Conservation (phyloP, 2,797 vertebrate species). For the Alectoris magna region DNA sequence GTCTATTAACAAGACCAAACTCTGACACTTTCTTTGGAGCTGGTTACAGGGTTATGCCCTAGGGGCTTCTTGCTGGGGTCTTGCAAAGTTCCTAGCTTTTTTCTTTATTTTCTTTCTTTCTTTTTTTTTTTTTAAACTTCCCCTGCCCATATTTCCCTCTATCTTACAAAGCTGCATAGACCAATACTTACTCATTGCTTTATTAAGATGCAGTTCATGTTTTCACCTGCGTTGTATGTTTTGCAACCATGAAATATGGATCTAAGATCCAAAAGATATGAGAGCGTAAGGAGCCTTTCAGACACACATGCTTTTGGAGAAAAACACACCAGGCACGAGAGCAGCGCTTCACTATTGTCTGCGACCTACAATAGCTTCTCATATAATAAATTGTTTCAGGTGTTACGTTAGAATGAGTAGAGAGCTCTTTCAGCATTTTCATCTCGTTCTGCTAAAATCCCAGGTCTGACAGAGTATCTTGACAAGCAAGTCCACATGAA, state of each 20-base stretch:
- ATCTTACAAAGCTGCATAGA: background rate
- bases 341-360: background rate
- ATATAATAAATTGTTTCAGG: background rate
- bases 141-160: background rate
- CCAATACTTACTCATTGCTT: background rate
- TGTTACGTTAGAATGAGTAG: background rate
- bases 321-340: background rate
- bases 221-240: background rate
- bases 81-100: background rate
- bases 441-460: constrained; percentile 42
- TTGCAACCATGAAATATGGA: constrained; percentile 22
- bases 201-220: constrained; percentile 39
- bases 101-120: background rate
- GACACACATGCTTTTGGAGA: background rate
- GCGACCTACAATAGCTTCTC: background rate
- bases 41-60: background rate
- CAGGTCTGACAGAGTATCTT: constrained; percentile 27
- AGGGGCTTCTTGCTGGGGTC: background rate
- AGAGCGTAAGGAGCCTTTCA: constrained; percentile 8
- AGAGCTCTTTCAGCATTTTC: constrained; percentile 30
- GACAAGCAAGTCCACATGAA: constrained; percentile 45
- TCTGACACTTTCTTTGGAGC: background rate
- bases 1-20: background rate
- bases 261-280: constrained; percentile 20
- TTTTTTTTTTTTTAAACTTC: background rate